phyloP scores from a whole-genome alignment of 2,888 invertebrate genomes.

The Cremastinae sp. region DNA sequence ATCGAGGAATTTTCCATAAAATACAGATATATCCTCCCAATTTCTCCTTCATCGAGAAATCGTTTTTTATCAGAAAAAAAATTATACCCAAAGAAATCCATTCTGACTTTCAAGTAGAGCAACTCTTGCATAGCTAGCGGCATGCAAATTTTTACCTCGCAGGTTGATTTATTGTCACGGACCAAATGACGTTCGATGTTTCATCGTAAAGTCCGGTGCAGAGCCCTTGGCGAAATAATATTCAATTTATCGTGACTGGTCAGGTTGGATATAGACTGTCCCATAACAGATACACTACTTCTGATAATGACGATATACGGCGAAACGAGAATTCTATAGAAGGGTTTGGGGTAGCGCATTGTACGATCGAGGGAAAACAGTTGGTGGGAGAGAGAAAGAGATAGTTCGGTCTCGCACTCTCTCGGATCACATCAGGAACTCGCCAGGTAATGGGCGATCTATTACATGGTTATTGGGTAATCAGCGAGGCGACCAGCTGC shows the following conservation, averaged over 20 bases:
- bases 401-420: constrained; percentile 12
- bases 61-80: neutral
- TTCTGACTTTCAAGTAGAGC: too few species aligned
- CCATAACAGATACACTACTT: constrained; percentile 33
- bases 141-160: neutral
- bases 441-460: constrained; percentile 63
- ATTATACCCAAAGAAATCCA: too few species aligned
- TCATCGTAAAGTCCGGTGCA: neutral
- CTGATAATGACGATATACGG: constrained; percentile 61
- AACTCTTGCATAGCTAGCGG: too few species aligned
- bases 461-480: constrained; percentile 65
- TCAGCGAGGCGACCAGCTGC: constrained; percentile 59
- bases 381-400: constrained; percentile 37
- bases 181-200: constrained; percentile 18
- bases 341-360: constrained; percentile 29
- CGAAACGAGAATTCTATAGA: constrained; percentile 53
- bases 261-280: constrained; percentile 22
- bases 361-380: constrained; percentile 35
- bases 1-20: constrained; percentile 17
- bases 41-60: neutral
- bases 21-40: constrained; percentile 11
- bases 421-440: constrained; percentile 47
- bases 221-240: constrained; percentile 30
- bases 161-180: constrained; percentile 7
- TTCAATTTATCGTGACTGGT: constrained; percentile 55